Percentiles rank a stretch among this genome's conserved stretches.
Conservation (phyloP, 2,888 invertebrate species). For the Limenitis camilla region DNA sequence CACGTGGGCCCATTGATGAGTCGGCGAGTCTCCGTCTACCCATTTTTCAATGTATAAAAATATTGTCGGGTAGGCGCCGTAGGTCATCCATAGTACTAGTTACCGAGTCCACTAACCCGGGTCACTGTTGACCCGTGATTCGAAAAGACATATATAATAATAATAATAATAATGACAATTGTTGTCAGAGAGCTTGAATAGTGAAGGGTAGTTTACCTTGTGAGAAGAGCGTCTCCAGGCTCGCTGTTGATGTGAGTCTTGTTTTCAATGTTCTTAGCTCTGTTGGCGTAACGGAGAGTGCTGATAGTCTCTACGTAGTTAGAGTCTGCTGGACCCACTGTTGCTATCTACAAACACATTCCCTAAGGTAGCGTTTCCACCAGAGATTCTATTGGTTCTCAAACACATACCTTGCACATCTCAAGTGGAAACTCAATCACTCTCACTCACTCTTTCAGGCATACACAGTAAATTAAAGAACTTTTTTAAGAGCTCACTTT, state of each 20-base stretch:
- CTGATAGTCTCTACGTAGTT: conserved; percentile 99
- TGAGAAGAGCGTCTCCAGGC: conserved; percentile 95
- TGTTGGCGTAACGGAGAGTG: conserved; percentile 95
- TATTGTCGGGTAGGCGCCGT: too few relatives aligned
- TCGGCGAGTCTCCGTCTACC: too few relatives aligned
- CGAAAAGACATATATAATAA: too few relatives aligned
- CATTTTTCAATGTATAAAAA: too few relatives aligned
- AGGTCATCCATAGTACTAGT: too few relatives aligned
- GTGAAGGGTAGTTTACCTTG: conserved; percentile 69
- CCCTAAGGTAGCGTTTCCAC: not conserved
- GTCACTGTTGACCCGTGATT: too few relatives aligned
- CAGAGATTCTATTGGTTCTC: too few relatives aligned
- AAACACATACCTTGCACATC: too few relatives aligned
- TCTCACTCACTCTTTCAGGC: not conserved
- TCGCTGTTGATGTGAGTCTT: conserved; percentile 97
- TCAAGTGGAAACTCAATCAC: not conserved
- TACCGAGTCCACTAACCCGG: too few relatives aligned
- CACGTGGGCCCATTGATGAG: too few relatives aligned
- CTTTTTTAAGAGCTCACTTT: too few relatives aligned
- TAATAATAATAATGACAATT: not conserved
- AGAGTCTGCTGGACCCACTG: conserved; percentile 95
- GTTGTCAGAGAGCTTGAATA: not conserved
- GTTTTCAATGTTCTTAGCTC: conserved; percentile 98
- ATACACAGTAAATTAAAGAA: too few relatives aligned
- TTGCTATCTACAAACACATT: conserved; percentile 83